A percentile compares a stretch with the other conserved stretches of the same genome.
Conservation (phyloP, 2,888 invertebrate genomes). For the Nymphalis urticae region DNA sequence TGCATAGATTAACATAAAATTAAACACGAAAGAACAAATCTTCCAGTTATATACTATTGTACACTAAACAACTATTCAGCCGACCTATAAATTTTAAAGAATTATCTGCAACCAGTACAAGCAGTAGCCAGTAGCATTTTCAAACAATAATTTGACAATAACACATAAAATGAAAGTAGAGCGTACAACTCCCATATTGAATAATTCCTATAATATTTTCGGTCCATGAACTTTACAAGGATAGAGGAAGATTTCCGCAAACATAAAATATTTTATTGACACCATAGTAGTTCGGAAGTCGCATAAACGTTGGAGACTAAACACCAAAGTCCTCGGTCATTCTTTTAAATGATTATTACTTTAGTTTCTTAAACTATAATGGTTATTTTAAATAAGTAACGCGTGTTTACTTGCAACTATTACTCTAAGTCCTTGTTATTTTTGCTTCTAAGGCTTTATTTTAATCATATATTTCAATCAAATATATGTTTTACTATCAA, state of each 20-base stretch:
- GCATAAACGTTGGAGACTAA: constrained; percentile 22
- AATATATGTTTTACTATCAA: too few species aligned
- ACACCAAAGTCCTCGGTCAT: constrained; percentile 12
- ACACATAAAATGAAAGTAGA: constrained; percentile 20
- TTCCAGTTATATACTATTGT: too few species aligned
- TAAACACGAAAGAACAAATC: too few species aligned
- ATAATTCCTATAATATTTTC: constrained; percentile 22
- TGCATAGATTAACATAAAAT: too few species aligned
- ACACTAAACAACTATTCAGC: too few species aligned
- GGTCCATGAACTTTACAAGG: constrained; percentile 21
- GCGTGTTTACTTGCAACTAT: background rate
- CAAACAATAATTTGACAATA: constrained; percentile 2
- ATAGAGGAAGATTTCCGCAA: constrained; percentile 22
- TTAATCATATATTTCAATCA: too few species aligned
- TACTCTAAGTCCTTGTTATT: background rate
- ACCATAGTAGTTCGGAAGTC: constrained; percentile 30
- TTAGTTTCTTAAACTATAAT: constrained; percentile 9
- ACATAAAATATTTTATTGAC: constrained; percentile 34
- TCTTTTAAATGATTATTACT: constrained; percentile 13
- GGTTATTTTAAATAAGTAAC: background rate
- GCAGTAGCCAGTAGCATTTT: too few species aligned
- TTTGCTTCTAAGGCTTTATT: background rate
- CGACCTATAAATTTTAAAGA: too few species aligned
- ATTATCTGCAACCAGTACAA: background rate
- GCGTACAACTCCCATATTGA: constrained; percentile 25